These are phyloP conservation scores for Cheilinus undulatus DNA, from an alignment of 2,113 vertebrate species.

Conservation along the genomic window DNA sequence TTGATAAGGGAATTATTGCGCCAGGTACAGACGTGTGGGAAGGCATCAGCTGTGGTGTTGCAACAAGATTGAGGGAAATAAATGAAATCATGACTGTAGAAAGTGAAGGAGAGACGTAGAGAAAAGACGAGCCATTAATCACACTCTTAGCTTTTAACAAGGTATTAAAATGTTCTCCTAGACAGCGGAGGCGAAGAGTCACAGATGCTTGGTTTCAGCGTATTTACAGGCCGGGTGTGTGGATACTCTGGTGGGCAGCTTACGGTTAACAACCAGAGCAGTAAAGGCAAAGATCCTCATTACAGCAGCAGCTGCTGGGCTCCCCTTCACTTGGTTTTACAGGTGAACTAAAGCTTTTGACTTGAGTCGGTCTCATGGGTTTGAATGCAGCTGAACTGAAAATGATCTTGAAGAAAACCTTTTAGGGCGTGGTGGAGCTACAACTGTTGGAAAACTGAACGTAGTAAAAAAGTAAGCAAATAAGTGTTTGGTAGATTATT, in stretches of 20 bases:
- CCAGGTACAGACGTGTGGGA: slow-evolving; percentile 32
- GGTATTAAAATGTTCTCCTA: slow-evolving; percentile 46
- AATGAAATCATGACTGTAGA: background rate
- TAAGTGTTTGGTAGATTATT: too few relatives aligned
- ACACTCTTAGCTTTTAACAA: slow-evolving; percentile 51
- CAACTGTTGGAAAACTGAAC: too few relatives aligned
- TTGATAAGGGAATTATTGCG: slow-evolving; percentile 28
- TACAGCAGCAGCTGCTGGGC: slow-evolving; percentile 44
- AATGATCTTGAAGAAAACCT: too few relatives aligned
- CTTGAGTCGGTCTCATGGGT: background rate
- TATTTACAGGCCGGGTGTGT: slow-evolving; percentile 53
- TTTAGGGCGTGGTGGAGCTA: too few relatives aligned
- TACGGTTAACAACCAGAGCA: slow-evolving; percentile 41
- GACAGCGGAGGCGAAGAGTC: slow-evolving; percentile 37
- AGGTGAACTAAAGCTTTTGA: background rate
- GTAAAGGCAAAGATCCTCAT: slow-evolving; percentile 54
- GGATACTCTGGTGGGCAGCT: slow-evolving; percentile 51
- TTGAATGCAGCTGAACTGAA: slow-evolving; percentile 4
- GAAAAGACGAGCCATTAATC: slow-evolving; percentile 16
- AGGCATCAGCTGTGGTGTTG: slow-evolving; percentile 6
- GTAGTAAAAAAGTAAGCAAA: too few relatives aligned
- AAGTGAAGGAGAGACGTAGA: slow-evolving; percentile 25
- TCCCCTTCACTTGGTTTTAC: slow-evolving; percentile 24
- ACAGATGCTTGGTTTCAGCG: slow-evolving; percentile 43
- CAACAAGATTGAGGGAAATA: slow-evolving; percentile 39